phyloP scores from a whole-genome alignment of 2,113 vertebrate genomes.

The Coptodon rendalli region DNA sequence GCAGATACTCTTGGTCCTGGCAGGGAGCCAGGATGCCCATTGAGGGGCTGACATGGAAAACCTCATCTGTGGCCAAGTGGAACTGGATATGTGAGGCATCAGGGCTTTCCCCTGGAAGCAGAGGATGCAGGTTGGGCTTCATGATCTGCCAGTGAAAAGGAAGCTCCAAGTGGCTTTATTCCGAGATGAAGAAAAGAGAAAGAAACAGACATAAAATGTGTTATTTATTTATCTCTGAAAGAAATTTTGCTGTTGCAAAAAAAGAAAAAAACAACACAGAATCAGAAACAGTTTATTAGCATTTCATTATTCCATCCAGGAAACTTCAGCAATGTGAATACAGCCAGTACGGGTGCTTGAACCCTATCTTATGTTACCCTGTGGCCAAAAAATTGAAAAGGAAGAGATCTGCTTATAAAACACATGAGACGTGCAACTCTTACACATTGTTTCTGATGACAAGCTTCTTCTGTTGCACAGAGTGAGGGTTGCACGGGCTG shows the following conservation, averaged over 20 bases:
- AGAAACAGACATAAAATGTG: background rate
- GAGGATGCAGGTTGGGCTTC: constrained; percentile 76
- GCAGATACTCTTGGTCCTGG: constrained; percentile 74
- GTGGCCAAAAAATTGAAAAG: background rate
- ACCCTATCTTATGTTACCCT: background rate
- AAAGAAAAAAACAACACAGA: background rate
- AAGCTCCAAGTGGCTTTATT: constrained; percentile 81
- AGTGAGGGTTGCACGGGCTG: constrained; percentile 73
- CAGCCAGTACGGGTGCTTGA: background rate
- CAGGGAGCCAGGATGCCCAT: constrained; percentile 73
- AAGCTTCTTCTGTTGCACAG: constrained; percentile 65
- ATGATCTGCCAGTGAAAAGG: constrained; percentile 85
- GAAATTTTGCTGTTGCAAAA: background rate
- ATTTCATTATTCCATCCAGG: background rate
- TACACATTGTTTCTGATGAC: constrained; percentile 83
- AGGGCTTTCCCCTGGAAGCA: constrained; percentile 54
- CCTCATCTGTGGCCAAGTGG: constrained; percentile 61
- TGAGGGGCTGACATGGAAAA: constrained; percentile 77
- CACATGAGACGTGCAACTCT: background rate
- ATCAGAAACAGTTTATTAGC: background rate
- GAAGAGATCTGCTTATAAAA: background rate
- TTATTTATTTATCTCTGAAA: background rate
- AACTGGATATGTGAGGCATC: constrained; percentile 52
- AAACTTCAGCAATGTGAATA: background rate
- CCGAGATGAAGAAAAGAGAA: background rate